Conservation (phyloP, 2,113 vertebrate species). For the Odontesthes bonariensis region DNA sequence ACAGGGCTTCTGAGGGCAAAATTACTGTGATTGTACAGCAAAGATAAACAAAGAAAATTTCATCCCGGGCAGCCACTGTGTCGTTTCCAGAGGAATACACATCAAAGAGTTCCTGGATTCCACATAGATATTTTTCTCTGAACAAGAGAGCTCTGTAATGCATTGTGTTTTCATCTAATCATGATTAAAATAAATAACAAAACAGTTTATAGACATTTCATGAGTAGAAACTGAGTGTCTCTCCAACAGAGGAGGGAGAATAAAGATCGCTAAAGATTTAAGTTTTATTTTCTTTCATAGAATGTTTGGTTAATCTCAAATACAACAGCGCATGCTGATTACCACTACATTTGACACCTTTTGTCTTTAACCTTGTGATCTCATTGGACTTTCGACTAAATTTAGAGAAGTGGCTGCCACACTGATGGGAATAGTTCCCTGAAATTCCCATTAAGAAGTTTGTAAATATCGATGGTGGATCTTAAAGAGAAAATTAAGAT, state of each 20-base stretch:
- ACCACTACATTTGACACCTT: background rate
- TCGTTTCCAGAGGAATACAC: background rate
- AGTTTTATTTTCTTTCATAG: background rate
- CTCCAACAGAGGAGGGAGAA: background rate
- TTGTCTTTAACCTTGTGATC: background rate
- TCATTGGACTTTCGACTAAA: background rate
- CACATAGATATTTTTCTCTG: too few relatives aligned
- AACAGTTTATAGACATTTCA: background rate
- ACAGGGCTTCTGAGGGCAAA: background rate
- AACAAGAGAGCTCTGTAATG: background rate
- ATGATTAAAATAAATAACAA: background rate
- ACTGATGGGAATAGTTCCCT: background rate
- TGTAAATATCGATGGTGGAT: constrained; percentile 3
- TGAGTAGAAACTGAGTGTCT: background rate
- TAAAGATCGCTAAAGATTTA: background rate
- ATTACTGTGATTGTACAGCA: background rate
- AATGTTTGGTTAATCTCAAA: background rate
- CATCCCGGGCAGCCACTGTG: background rate
- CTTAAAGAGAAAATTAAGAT: background rate
- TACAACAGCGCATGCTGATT: background rate
- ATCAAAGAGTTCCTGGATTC: too few relatives aligned
- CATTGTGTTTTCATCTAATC: background rate
- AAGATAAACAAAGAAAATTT: background rate
- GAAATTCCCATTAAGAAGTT: constrained; percentile 2
- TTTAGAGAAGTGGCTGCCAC: background rate